phyloP scores from a whole-genome alignment of 1,140 invertebrate genomes.

The Drosophila pseudoananassae region DNA sequence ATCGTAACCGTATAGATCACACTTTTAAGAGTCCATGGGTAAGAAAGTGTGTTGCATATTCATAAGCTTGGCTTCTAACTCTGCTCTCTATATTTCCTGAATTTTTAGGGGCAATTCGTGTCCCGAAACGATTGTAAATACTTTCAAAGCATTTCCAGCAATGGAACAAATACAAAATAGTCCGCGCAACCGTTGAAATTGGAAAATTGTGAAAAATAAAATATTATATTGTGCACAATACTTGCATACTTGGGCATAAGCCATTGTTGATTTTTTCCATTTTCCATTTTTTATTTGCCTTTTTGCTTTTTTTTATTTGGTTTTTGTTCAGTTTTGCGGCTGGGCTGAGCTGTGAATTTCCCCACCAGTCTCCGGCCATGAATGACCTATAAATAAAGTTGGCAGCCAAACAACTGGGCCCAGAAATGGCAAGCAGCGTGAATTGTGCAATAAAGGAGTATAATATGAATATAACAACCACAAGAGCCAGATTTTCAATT shows the following conservation, averaged over 20 bases:
- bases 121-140: constrained; percentile 78
- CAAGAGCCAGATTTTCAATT: constrained; percentile 43
- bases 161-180: constrained; percentile 77
- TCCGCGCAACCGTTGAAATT: constrained; percentile 48
- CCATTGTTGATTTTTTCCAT: constrained; percentile 29
- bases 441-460: constrained; percentile 73
- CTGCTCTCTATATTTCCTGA: constrained; percentile 7
- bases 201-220: constrained; percentile 68
- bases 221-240: constrained; percentile 50
- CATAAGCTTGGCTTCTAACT: not conserved
- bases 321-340: constrained; percentile 14
- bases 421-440: constrained; percentile 64
- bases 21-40: not conserved
- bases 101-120: constrained; percentile 65
- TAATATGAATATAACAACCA: constrained; percentile 61
- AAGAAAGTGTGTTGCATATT: not conserved
- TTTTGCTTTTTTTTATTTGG: constrained; percentile 26
- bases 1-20: no score
- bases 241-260: constrained; percentile 48
- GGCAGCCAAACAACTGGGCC: constrained; percentile 65
- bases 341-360: constrained; percentile 13
- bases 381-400: constrained; percentile 80
- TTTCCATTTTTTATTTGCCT: constrained; percentile 9
- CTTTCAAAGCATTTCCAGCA: constrained; percentile 79
- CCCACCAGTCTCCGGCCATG: constrained; percentile 23